A percentile compares a stretch with the other conserved stretches of the same genome.
phyloP scores from a whole-genome alignment of 2,113 vertebrate species.

The Columbina picui region DNA sequence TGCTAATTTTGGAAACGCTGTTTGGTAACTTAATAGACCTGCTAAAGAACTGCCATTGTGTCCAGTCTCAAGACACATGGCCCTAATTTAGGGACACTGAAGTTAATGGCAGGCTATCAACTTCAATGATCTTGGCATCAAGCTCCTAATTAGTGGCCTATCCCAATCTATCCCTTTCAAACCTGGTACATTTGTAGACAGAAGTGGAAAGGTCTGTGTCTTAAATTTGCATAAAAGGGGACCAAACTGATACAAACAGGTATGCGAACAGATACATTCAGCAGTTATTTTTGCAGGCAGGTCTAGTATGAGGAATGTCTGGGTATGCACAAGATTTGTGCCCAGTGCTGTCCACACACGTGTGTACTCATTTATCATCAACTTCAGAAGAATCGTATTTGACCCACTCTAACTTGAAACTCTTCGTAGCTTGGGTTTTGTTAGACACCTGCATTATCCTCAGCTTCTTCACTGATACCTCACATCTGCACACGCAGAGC shows the following conservation, averaged over 20 bases:
- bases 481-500: accelerated
- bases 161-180: not conserved
- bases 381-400: not conserved
- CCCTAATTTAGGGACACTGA: not conserved
- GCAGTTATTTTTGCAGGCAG: not conserved
- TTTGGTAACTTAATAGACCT: not conserved
- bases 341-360: not conserved
- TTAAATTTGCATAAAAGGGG: not conserved
- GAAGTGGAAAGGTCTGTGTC: not conserved
- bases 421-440: not conserved
- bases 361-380: not conserved
- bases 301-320: not conserved
- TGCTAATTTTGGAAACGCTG: not conserved
- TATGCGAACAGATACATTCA: not conserved
- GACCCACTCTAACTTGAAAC: not conserved
- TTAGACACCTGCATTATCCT: not conserved
- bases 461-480: not conserved
- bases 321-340: not conserved
- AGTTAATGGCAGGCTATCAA: conserved; percentile 37
- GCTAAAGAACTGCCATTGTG: not conserved
- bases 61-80: not conserved
- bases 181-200: not conserved
- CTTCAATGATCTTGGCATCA: not conserved
- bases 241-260: not conserved
- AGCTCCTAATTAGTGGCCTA: not conserved